Percentiles rank a stretch among this genome's conserved stretches.
These are phyloP conservation scores for Oncorhynchus keta DNA, from an alignment of 2,113 vertebrate species.

Conservation along the genomic window DNA sequence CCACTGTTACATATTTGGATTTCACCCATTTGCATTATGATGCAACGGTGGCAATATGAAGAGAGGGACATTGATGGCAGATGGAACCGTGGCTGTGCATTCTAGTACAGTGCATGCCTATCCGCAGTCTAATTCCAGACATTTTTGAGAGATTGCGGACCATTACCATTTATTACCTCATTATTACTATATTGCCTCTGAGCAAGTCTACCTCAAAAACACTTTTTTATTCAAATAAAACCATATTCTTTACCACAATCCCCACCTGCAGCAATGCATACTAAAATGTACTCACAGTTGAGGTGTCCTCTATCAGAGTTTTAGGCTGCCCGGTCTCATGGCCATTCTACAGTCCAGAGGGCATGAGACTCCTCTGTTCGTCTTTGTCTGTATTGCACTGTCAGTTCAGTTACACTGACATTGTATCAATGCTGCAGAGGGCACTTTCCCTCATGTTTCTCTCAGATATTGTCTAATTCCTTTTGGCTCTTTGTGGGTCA, in stretches of 20 bases:
- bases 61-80: background rate
- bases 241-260: no score
- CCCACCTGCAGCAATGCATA: no score
- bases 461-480: slow-evolving; percentile 54
- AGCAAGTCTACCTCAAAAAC: no score
- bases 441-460: slow-evolving; percentile 50
- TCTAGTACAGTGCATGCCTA: background rate
- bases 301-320: background rate
- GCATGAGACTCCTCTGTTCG: background rate
- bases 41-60: slow-evolving; percentile 8
- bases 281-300: no score
- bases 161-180: background rate
- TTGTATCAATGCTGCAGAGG: slow-evolving; percentile 59
- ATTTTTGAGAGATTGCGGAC: background rate
- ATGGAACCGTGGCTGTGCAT: background rate
- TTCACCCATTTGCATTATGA: slow-evolving; percentile 12
- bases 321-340: background rate
- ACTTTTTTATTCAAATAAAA: no score
- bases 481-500: slow-evolving; percentile 59
- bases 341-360: background rate
- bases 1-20: slow-evolving; percentile 5
- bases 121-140: background rate
- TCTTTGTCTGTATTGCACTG: slow-evolving; percentile 49
- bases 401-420: slow-evolving; percentile 51
- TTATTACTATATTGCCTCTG: no score